Evolutionary conservation across 1,140 invertebrate genomes (phyloP).

Genomic region (Saccostrea glomerata): DNA sequence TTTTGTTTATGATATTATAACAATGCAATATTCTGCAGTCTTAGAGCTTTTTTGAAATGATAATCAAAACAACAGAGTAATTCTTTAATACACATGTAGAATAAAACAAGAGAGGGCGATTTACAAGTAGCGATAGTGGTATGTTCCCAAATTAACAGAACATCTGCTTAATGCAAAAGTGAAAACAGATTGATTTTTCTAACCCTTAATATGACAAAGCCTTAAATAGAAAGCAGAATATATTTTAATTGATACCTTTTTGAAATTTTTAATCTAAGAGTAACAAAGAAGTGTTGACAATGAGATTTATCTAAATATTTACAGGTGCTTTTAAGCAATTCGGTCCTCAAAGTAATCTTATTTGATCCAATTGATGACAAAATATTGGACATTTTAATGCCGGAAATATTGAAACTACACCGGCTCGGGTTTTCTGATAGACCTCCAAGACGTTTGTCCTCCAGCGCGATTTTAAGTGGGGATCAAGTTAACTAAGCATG

Average conservation of each 20-base stretch:
- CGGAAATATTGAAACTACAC: neutral
- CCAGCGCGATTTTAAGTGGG: conserved; percentile 11
- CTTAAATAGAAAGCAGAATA: conserved; percentile 22
- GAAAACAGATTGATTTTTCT: conserved; percentile 17
- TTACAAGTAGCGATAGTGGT: neutral
- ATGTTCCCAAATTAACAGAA: conserved; percentile 5
- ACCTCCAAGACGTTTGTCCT: conserved; percentile 18
- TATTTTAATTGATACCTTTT: conserved; percentile 19
- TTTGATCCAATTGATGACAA: conserved; percentile 29
- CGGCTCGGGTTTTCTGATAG: conserved; percentile 2
- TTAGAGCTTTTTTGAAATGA: neutral
- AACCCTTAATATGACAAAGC: neutral
- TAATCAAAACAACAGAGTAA: conserved; percentile 13
- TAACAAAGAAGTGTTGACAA: conserved; percentile 10
- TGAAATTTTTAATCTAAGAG: neutral
- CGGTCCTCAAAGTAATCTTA: conserved; percentile 1
- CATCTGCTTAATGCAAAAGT: conserved; percentile 19
- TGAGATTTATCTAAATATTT: conserved; percentile 19
- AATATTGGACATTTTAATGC: conserved; percentile 30
- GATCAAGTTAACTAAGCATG: neutral
- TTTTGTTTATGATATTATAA: too few relatives aligned
- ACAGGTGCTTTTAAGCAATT: conserved; percentile 36
- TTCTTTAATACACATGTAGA: neutral
- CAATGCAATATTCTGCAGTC: too few relatives aligned
- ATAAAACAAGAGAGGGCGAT: conserved; percentile 11